Evolutionary conservation across 2,113 vertebrate species (phyloP).

Genomic region (Galemys pyrenaicus): DNA sequence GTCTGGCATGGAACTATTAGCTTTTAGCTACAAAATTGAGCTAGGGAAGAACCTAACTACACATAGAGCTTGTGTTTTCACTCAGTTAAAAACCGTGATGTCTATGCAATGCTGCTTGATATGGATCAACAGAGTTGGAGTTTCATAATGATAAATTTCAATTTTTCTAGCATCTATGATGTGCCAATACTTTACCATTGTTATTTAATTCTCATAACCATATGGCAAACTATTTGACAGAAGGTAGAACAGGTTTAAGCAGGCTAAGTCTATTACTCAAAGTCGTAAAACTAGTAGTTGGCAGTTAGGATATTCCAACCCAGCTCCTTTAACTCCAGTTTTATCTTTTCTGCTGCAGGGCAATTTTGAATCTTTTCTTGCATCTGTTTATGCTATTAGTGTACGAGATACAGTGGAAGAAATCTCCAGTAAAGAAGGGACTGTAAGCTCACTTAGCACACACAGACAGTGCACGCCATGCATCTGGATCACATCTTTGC

Average conservation of each 20-base stretch:
- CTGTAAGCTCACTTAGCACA: not conserved
- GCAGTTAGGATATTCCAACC: not conserved
- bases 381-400: not conserved
- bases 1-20: not conserved
- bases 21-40: not conserved
- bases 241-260: not conserved
- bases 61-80: not conserved
- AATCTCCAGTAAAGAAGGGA: not conserved
- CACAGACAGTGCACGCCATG: rapidly evolving
- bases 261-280: not conserved
- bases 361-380: not conserved
- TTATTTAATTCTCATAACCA: not conserved
- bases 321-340: not conserved
- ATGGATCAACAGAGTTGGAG: not conserved
- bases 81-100: not conserved
- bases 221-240: not conserved
- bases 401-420: not conserved
- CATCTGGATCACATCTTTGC: not conserved
- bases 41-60: not conserved
- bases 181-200: not conserved
- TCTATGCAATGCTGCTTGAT: not conserved
- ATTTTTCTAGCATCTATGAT: not conserved
- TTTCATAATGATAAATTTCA: not conserved
- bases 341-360: not conserved
- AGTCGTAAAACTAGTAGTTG: not conserved